These are phyloP conservation scores for Salarias fasciatus DNA, from an alignment of 2,797 vertebrate genomes.

Conservation along the genomic window DNA sequence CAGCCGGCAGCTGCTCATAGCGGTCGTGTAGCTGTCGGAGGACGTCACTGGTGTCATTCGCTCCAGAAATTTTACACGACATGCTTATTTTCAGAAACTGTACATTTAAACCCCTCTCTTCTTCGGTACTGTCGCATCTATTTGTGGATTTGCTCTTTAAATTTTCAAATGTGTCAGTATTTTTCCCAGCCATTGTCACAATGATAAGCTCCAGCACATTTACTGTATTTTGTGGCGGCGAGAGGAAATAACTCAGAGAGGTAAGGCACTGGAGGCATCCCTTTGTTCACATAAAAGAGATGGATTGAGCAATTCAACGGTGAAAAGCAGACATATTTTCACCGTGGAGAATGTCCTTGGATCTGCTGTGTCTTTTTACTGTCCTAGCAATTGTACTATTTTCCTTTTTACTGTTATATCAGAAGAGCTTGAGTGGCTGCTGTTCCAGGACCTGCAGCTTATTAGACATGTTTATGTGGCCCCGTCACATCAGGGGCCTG, in stretches of 20 bases:
- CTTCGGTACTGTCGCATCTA: background rate
- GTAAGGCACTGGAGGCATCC: constrained; percentile 30
- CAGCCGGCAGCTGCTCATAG: constrained; percentile 13
- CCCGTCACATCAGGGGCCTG: too few species aligned
- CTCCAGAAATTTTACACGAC: too few species aligned
- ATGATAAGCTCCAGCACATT: constrained; percentile 16
- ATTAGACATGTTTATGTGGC: background rate
- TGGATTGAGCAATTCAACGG: constrained; percentile 35
- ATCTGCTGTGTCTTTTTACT: constrained; percentile 18
- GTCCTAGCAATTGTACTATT: constrained; percentile 11
- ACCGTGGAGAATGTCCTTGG: constrained; percentile 10
- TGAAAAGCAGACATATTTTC: constrained; percentile 15
- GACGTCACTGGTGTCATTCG: background rate
- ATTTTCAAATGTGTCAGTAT: constrained; percentile 9
- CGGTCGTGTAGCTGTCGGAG: background rate
- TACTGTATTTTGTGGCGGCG: constrained; percentile 6
- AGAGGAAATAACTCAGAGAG: constrained; percentile 34
- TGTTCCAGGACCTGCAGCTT: background rate
- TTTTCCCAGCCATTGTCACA: constrained; percentile 11
- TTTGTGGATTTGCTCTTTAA: background rate
- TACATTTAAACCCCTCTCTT: background rate
- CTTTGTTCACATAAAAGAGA: constrained; percentile 40
- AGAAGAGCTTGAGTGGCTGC: background rate
- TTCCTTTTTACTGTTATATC: constrained; percentile 13
- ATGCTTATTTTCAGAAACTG: background rate